A percentile compares a stretch with the other conserved stretches of the same genome.
Conservation (phyloP, 2,113 vertebrate genomes). For the Albula glossodonta region DNA sequence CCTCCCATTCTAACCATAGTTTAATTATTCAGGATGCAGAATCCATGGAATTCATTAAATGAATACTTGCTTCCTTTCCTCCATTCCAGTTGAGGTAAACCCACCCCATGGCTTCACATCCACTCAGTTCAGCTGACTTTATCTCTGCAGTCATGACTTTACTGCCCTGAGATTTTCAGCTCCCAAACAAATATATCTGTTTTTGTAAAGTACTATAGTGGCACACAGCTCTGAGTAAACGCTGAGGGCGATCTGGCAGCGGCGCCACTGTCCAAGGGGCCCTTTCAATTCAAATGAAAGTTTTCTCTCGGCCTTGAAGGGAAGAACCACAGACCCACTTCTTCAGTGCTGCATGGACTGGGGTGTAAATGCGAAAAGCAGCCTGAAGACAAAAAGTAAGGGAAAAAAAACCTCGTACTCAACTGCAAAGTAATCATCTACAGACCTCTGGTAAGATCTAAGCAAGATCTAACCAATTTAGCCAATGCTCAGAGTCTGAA, state of each 20-base stretch:
- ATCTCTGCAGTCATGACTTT: too few relatives aligned
- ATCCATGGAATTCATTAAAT: too few relatives aligned
- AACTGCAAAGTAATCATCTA: neutral
- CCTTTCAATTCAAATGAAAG: neutral
- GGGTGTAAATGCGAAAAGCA: neutral
- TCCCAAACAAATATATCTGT: neutral
- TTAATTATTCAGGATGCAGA: too few relatives aligned
- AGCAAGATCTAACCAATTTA: conserved; percentile 28
- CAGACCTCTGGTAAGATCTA: neutral
- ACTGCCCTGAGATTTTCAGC: neutral
- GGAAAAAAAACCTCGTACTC: neutral
- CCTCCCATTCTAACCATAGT: too few relatives aligned
- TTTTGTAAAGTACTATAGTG: neutral
- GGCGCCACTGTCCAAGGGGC: neutral
- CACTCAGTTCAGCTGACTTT: too few relatives aligned
- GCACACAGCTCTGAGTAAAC: neutral
- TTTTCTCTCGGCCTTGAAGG: neutral
- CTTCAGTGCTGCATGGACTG: neutral
- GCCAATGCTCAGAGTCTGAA: conserved; percentile 55
- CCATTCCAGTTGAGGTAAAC: too few relatives aligned
- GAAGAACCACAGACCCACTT: neutral
- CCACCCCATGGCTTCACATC: too few relatives aligned
- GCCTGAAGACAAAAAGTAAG: neutral
- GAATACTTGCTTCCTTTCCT: too few relatives aligned
- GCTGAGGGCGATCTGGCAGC: neutral